A percentile compares a stretch with the other conserved stretches of the same genome.
phyloP scores from a whole-genome alignment of 2,113 vertebrate genomes.

The Canis aureus region DNA sequence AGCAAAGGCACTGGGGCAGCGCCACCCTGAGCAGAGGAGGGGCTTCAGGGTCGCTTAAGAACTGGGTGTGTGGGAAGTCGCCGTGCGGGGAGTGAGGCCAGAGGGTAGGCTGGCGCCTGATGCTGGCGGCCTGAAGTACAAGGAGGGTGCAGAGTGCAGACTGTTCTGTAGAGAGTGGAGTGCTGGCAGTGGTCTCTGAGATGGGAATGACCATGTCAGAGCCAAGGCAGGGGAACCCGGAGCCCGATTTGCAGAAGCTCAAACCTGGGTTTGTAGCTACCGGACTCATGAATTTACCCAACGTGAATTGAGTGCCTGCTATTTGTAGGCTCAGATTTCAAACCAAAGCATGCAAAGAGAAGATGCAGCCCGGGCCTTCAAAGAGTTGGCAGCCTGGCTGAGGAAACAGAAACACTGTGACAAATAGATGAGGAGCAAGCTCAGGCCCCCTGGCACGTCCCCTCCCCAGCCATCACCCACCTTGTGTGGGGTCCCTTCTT shows the following conservation, averaged over 20 bases:
- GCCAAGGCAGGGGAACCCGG: background rate
- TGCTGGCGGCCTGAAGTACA: background rate
- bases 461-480: background rate
- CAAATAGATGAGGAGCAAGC: background rate
- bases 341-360: background rate
- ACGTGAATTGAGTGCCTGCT: background rate
- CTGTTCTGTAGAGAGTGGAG: background rate
- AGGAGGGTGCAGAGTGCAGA: background rate
- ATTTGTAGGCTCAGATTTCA: background rate
- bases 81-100: background rate
- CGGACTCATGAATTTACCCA: background rate
- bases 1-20: background rate
- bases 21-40: background rate
- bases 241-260: background rate
- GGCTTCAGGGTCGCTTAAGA: background rate
- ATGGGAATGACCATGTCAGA: background rate
- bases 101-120: background rate
- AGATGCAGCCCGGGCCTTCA: background rate
- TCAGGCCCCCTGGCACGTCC: background rate
- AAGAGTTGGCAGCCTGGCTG: background rate
- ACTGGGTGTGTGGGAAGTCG: background rate
- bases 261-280: background rate
- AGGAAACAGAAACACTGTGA: background rate
- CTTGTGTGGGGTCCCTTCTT: background rate
- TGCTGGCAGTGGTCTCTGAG: background rate